These are phyloP conservation scores for Myotis lucifugus DNA, from an alignment of 2,113 vertebrate species.

Conservation along the genomic window DNA sequence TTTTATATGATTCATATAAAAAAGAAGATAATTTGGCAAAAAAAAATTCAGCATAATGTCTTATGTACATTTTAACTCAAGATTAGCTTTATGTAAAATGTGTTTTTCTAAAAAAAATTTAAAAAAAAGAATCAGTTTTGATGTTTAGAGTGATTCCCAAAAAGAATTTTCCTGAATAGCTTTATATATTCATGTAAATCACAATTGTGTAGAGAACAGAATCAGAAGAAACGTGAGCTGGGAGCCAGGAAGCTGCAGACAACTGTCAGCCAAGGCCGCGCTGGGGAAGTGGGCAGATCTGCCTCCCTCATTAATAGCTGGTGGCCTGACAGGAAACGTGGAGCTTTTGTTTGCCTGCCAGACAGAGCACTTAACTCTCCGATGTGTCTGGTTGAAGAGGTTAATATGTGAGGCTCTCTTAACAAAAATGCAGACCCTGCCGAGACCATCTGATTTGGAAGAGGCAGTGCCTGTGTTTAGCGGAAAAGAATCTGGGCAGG, in stretches of 20 bases:
- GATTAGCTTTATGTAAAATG: background rate
- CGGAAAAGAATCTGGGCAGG: background rate
- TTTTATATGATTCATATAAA: background rate
- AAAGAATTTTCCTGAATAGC: background rate
- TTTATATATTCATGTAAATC: background rate
- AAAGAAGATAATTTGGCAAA: background rate
- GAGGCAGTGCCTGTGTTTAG: background rate
- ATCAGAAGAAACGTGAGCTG: background rate
- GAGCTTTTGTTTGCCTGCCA: background rate
- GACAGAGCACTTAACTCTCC: background rate
- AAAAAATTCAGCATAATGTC: background rate
- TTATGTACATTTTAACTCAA: conserved; percentile 28
- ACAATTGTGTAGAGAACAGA: background rate
- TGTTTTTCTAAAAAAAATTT: background rate
- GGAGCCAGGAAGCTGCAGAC: background rate
- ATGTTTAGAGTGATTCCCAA: background rate
- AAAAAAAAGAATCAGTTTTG: background rate
- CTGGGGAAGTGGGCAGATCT: background rate
- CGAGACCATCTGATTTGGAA: background rate
- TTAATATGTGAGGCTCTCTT: background rate
- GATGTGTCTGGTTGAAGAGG: conserved; percentile 13
- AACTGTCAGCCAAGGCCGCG: background rate
- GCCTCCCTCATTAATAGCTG: background rate
- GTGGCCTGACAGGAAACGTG: conserved; percentile 40
- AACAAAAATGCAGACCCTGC: background rate